These are phyloP conservation scores for Carposina sasakii DNA, from an alignment of 1,140 invertebrate genomes.

Conservation along the genomic window DNA sequence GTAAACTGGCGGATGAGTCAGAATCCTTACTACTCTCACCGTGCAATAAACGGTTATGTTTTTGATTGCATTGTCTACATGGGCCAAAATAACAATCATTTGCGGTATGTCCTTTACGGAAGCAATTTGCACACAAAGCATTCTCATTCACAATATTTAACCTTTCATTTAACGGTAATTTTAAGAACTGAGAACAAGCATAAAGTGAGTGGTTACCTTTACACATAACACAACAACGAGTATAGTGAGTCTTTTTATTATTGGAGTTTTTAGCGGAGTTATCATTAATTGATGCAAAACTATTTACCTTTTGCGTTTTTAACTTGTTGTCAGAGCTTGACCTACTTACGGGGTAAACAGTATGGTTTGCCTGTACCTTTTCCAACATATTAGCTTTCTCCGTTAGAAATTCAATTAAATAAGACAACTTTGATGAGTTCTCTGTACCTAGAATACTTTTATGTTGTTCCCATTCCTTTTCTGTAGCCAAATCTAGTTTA, in stretches of 20 bases:
- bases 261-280: background rate
- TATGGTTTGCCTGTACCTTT: slow-evolving; percentile 5
- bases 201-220: background rate
- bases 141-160: slow-evolving; percentile 4
- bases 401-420: background rate
- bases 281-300: background rate
- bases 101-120: slow-evolving; percentile 1
- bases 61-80: slow-evolving; percentile 8
- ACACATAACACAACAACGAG: background rate
- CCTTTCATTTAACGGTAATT: background rate
- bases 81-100: background rate
- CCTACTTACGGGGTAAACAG: too few species aligned
- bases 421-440: background rate
- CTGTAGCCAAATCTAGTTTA: slow-evolving; percentile 4
- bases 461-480: slow-evolving; percentile 3
- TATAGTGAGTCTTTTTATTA: background rate
- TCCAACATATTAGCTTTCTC: slow-evolving; percentile 5
- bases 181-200: slow-evolving; percentile 2
- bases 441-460: background rate
- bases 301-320: background rate
- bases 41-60: background rate
- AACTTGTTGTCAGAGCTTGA: too few species aligned
- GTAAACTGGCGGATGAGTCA: too few species aligned
- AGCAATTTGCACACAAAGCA: slow-evolving; percentile 9
- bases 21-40: too few species aligned